Evolutionary conservation across 2,113 vertebrate species (phyloP).

Genomic region (Myrmecobius fasciatus): DNA sequence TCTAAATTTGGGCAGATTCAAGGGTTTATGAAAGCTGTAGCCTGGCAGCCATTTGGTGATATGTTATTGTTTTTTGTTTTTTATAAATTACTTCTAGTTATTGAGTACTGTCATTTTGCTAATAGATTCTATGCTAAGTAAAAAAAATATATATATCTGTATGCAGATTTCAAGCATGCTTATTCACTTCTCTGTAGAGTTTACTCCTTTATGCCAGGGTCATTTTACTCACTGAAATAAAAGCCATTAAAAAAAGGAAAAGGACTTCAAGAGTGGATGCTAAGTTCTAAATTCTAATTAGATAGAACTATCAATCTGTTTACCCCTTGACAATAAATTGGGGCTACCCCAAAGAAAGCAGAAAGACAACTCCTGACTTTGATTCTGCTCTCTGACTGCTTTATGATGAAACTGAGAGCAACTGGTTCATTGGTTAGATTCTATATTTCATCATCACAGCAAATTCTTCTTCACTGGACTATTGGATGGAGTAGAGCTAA

Average conservation of each 20-base stretch:
- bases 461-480: not conserved
- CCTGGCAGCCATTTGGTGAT: not conserved
- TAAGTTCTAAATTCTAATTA: not conserved
- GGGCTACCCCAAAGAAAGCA: not conserved
- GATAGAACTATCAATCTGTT: not conserved
- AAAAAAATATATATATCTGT: not conserved
- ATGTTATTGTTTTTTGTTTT: not conserved
- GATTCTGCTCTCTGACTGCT: not conserved
- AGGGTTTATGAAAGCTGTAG: not conserved
- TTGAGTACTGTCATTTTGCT: not conserved
- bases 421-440: not conserved
- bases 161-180: not conserved
- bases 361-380: not conserved
- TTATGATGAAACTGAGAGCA: not conserved
- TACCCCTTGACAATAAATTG: not conserved
- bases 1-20: not conserved
- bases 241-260: not conserved
- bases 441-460: not conserved
- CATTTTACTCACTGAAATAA: not conserved
- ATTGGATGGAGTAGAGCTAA: not conserved
- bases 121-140: not conserved
- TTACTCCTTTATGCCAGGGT: not conserved
- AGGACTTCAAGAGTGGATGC: not conserved
- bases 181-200: not conserved
- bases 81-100: not conserved